phyloP scores from a whole-genome alignment of 2,888 invertebrate species.

The Amphipyra tragopoginis region DNA sequence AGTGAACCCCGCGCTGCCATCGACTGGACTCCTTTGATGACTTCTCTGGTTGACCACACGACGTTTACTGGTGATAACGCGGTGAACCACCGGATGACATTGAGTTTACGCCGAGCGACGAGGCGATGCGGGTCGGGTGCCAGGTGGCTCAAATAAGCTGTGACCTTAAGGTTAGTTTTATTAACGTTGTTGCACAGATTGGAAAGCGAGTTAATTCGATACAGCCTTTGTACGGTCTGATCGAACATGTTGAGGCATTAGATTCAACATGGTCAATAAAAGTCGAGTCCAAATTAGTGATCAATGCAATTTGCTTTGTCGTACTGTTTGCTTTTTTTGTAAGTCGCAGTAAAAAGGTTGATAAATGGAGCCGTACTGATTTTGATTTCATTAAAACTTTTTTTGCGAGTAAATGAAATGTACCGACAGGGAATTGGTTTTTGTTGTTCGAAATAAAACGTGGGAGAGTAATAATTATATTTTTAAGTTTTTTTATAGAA shows the following conservation, averaged over 20 bases:
- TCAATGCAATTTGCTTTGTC: conserved; percentile 28
- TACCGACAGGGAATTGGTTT: conserved; percentile 3
- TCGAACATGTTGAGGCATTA: conserved; percentile 3
- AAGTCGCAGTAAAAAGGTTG: conserved; percentile 19
- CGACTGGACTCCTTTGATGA: no score
- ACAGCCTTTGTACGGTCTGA: not conserved
- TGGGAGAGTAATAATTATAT: not conserved
- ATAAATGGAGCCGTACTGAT: conserved; percentile 22
- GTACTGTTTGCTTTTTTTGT: conserved; percentile 12
- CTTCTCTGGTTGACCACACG: no score
- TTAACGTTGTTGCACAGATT: not conserved
- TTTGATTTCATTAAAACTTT: conserved; percentile 28
- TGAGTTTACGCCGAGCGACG: no score
- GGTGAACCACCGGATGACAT: no score
- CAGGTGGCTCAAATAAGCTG: no score
- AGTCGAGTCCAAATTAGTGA: conserved; percentile 24
- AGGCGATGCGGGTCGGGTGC: no score
- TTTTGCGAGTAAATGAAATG: conserved; percentile 10
- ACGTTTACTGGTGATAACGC: no score
- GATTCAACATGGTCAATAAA: conserved; percentile 1
- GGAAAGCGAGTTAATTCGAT: not conserved
- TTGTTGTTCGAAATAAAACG: conserved; percentile 2
- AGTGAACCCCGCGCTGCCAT: no score
- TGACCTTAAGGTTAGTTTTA: no score
- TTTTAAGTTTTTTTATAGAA: no score